A percentile compares a stretch with the other conserved stretches of the same genome.
phyloP scores from a whole-genome alignment of 2,113 vertebrate genomes.

The Ranitomeya variabilis region DNA sequence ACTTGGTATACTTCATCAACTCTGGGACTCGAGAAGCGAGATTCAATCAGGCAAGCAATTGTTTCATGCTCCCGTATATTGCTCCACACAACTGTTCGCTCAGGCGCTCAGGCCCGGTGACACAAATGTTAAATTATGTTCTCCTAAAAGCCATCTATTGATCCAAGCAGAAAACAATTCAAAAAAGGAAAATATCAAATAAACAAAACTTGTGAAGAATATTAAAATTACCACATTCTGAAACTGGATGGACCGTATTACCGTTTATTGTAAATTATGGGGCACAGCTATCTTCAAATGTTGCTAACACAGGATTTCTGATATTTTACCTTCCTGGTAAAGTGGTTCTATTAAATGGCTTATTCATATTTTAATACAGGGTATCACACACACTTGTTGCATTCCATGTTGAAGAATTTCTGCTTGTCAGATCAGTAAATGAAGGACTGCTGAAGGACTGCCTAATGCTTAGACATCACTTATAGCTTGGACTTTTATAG shows the following conservation, averaged over 20 bases:
- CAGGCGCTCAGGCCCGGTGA: background rate
- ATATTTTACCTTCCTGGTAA: background rate
- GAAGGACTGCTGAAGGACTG: background rate
- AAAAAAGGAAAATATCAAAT: slow-evolving; percentile 42
- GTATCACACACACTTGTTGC: background rate
- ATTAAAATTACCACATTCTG: background rate
- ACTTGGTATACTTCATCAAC: background rate
- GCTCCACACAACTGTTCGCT: slow-evolving; percentile 18
- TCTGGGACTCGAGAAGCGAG: background rate
- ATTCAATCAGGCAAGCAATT: slow-evolving; percentile 46
- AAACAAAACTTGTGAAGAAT: slow-evolving; percentile 3
- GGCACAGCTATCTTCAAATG: background rate
- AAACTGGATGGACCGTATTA: background rate
- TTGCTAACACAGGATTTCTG: background rate
- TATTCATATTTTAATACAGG: background rate
- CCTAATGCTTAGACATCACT: background rate
- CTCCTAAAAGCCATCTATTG: slow-evolving; percentile 43
- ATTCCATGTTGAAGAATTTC: background rate
- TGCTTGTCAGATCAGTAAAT: slow-evolving; percentile 17
- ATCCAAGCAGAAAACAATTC: slow-evolving; percentile 40
- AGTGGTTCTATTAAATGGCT: background rate
- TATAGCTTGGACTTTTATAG: background rate
- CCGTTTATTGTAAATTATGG: background rate
- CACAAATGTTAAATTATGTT: slow-evolving; percentile 27
- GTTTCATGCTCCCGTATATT: slow-evolving; percentile 42